Evolutionary conservation across 1,140 invertebrate species (phyloP).

Genomic region (Aphidius ervi): DNA sequence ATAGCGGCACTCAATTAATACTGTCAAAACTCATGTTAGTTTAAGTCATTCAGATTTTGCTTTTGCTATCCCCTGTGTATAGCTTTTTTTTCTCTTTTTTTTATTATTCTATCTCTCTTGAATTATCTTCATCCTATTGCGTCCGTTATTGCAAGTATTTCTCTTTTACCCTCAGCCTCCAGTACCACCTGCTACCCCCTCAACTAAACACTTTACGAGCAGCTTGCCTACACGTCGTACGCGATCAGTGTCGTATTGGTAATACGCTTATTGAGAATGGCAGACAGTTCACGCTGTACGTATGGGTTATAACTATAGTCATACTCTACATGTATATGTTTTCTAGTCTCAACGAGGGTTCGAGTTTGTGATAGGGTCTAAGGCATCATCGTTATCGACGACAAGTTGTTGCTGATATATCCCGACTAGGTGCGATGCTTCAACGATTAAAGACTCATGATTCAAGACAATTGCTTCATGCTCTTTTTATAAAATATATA

Average conservation of each 20-base stretch:
- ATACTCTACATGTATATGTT: slow-evolving; percentile 13
- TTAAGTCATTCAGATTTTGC: slow-evolving; percentile 37
- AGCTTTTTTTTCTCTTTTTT: slow-evolving; percentile 5
- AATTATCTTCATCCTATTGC: not conserved
- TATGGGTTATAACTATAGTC: slow-evolving; percentile 23
- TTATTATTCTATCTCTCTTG: slow-evolving; percentile 1
- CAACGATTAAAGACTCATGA: slow-evolving; percentile 27
- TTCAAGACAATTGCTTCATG: slow-evolving; percentile 7
- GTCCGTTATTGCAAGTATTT: not conserved
- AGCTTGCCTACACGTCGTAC: slow-evolving; percentile 49
- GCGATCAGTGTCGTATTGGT: slow-evolving; percentile 49
- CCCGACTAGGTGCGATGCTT: slow-evolving; percentile 16
- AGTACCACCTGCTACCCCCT: slow-evolving; percentile 42
- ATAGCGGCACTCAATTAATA: slow-evolving; percentile 55
- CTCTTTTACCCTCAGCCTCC: slow-evolving; percentile 6
- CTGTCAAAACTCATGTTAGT: slow-evolving; percentile 51
- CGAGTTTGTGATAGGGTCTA: slow-evolving; percentile 9
- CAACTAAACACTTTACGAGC: slow-evolving; percentile 54
- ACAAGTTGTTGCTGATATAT: slow-evolving; percentile 25
- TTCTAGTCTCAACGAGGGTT: slow-evolving; percentile 16
- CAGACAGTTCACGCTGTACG: slow-evolving; percentile 45
- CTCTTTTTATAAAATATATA: too few species aligned
- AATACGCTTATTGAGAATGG: slow-evolving; percentile 50
- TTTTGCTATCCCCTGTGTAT: slow-evolving; percentile 16
- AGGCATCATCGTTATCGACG: slow-evolving; percentile 24